Evolutionary conservation across 2,113 vertebrate species (phyloP).

Genomic region (Alethe diademata): DNA sequence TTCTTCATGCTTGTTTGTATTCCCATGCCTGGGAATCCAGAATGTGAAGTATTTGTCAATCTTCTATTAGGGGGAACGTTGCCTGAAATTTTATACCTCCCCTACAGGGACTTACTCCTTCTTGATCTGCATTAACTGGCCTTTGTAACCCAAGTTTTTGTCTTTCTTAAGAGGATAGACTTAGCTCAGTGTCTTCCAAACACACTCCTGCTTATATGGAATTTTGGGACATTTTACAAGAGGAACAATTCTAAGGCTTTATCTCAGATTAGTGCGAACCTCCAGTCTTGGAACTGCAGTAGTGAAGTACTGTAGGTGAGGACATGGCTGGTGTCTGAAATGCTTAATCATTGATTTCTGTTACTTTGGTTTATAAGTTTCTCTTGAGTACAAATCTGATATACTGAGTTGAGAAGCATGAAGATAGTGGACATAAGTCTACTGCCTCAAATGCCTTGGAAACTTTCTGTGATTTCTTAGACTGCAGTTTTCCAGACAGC

Average conservation of each 20-base stretch:
- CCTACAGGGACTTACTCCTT: neutral
- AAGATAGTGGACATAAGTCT: neutral
- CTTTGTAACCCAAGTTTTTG: neutral
- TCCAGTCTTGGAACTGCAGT: neutral
- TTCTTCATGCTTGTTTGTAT: neutral
- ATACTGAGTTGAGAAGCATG: neutral
- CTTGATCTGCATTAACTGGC: neutral
- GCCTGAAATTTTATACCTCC: neutral
- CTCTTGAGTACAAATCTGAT: neutral
- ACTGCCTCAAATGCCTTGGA: neutral
- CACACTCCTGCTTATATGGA: neutral
- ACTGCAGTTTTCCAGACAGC: neutral
- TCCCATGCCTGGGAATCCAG: neutral
- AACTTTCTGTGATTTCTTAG: neutral
- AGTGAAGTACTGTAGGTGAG: neutral
- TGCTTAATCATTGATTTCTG: neutral
- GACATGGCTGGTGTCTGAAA: neutral
- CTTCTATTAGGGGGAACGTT: neutral
- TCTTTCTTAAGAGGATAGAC: neutral
- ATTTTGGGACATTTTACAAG: neutral
- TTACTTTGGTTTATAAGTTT: neutral
- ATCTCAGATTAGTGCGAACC: neutral
- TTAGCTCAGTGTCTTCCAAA: neutral
- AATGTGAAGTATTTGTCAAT: neutral
- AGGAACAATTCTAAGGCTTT: neutral